Base-by-base conservation (phyloP, 2,797 vertebrate genomes). In the Parauchenoglanis ngamensis region DNA sequence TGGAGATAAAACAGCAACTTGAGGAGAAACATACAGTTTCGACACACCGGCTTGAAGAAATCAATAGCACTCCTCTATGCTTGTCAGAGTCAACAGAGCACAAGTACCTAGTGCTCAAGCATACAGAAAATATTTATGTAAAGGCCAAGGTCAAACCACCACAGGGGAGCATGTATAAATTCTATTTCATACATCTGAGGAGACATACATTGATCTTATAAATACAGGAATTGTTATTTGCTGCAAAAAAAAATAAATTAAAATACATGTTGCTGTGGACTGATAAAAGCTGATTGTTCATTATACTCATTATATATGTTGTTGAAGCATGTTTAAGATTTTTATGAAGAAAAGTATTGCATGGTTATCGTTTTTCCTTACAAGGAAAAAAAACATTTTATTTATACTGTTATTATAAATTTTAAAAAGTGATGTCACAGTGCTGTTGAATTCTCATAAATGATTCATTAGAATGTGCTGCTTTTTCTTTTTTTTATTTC, bases 111-210 rank as follows among this genome's bases (percentile, higher is more conserved):
- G 59, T 46, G 79, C 83, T 86, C 73, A 28, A 87, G 88, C 90
- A 80, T 89, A 92, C 28, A 35, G 90, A 93, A 91, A 94, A 94
- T 94, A 94, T 96, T 94, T 95, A 94, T 94, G 93, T 93, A 93
- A 93, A 93, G 83, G 87, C 89, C 89, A 87, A 87, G 92, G 88
- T 93, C 92, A 92, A 88, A 92, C 88, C 90, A 90, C 90, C 92
- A 49, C 90, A 86, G 81, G 92, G 90, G 94, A 94, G 88, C 92
- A 81, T 28, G 23, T 63, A 63, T 3, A 46, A 65, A 65, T 65
- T 65, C 40, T 65, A 4, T 49, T 63, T 65, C 57, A 81, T 81
- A 46, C 40, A 81, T 49, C 40, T 49, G 44, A 63, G 15, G 13
- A 81, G 35, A 35, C 35, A 35, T 35, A 35, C 25, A 46, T n/a